Evolutionary conservation across 2,888 invertebrate genomes (phyloP).

Genomic region (Graphium colonna): DNA sequence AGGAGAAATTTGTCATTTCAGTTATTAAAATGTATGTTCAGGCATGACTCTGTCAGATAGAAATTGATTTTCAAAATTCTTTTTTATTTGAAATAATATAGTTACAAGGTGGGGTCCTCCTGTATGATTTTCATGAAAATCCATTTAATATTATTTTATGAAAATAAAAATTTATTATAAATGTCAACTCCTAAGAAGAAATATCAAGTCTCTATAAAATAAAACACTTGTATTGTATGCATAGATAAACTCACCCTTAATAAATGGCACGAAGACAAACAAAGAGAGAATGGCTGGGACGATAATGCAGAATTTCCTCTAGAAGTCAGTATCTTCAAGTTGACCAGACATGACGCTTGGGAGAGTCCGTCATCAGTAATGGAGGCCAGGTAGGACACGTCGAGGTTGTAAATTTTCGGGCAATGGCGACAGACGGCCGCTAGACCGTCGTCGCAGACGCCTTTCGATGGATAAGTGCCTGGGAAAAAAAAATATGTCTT

Average conservation of each 20-base stretch:
- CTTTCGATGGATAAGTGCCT: constrained; percentile 31
- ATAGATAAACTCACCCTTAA: constrained; percentile 41
- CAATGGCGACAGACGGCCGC: constrained; percentile 47
- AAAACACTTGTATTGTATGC: not conserved
- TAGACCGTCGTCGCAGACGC: constrained; percentile 60
- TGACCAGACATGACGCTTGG: constrained; percentile 36
- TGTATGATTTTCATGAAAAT: too few species aligned
- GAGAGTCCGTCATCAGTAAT: constrained; percentile 48
- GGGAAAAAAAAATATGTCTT: too few species aligned
- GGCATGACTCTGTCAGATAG: too few species aligned
- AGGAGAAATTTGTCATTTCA: too few species aligned
- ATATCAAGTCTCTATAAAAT: too few species aligned
- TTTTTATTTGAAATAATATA: too few species aligned
- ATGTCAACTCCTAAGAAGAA: too few species aligned
- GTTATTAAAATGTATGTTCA: too few species aligned
- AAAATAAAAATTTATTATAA: too few species aligned
- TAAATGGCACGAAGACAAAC: constrained; percentile 42
- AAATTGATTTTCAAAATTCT: too few species aligned
- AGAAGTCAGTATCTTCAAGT: constrained; percentile 37
- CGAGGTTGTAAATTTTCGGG: constrained; percentile 41
- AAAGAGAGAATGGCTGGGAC: constrained; percentile 43
- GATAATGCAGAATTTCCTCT: constrained; percentile 50
- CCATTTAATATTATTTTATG: too few species aligned
- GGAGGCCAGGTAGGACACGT: constrained; percentile 61
- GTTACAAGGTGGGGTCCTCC: too few species aligned